Evolutionary conservation across 2,113 vertebrate species (phyloP), one percentile per base, ranked within the genome.

Genomic region (Merops nubicus): DNA sequence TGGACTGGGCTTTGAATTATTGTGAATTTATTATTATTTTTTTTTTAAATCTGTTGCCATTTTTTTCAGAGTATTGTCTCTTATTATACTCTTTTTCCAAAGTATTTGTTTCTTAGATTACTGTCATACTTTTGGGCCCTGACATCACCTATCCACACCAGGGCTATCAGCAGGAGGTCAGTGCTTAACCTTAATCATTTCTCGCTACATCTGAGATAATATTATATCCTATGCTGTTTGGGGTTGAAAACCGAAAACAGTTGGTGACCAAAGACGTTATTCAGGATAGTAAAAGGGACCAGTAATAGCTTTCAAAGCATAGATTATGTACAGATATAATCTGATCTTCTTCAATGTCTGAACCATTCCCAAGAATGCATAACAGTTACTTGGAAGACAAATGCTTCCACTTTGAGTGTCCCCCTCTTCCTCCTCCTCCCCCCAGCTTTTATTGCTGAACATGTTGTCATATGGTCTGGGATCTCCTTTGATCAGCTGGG

Each of bases 1-100:
- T 40, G 53, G 26, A 65, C 17, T 36, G 26, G 40, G 7, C 13
- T 80, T 53, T 36, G 15, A 91, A 89, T 73, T 83, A 85, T 12
- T 60, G 2, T 70, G 12, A 8, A 36, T n/a, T 19, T 65, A 6
- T n/a, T n/a, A n/a, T n/a, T n/a, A 1, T 23, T 0, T 26, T 53
- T 64, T 47, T 48, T 8, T 81, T 40, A 36, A 69, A 53, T 57
- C 9, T 93, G 6, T 79, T 74, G 29, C 12, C 12, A n/a, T 85
- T 78, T 95, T 67, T 31, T 63, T 38, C 8, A 34, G 47, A 78
- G 13, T 60, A n/a, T 38, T 57, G 22, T 56, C 36, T 93, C 83
- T 60, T 63, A n/a, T n/a, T n/a, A n/a, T n/a, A n/a, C n/a, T n/a
- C n/a, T n/a, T n/a, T n/a, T n/a, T n/a, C n/a, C n/a, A n/a, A n/a